phyloP scores from a whole-genome alignment of 2,888 invertebrate species.

The Prosapia bicincta region DNA sequence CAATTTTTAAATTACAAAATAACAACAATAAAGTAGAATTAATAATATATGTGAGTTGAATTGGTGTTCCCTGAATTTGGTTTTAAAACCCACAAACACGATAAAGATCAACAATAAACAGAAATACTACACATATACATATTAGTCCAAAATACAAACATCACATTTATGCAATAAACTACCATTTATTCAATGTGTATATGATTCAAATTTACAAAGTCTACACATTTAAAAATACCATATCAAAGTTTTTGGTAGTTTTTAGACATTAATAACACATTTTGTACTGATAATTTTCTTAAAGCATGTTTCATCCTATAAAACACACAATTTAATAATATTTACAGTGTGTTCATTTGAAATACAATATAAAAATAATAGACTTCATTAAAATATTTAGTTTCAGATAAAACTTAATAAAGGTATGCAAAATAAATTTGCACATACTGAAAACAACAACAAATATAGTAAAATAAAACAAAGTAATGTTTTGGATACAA shows the following conservation, averaged over 20 bases:
- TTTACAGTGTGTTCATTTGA: constrained; percentile 8
- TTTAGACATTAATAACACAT: neutral
- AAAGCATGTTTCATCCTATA: constrained; percentile 16
- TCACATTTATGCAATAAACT: neutral
- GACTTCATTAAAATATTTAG: constrained; percentile 4
- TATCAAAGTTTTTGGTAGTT: neutral
- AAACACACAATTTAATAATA: neutral
- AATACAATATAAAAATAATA: neutral
- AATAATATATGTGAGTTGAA: neutral
- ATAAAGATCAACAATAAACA: neutral
- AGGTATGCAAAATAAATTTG: neutral
- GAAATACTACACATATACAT: neutral
- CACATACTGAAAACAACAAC: constrained; percentile 6
- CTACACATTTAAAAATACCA: neutral
- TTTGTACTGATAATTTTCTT: neutral
- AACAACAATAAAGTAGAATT: constrained; percentile 1
- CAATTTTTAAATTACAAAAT: neutral
- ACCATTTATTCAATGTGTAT: neutral
- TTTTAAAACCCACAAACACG: neutral
- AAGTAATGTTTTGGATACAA: constrained; percentile 9
- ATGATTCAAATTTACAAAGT: neutral
- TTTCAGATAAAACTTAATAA: neutral
- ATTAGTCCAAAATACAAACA: neutral
- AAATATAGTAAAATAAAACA: constrained; percentile 10
- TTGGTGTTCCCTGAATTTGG: constrained; percentile 2